Percentiles rank a stretch among this genome's conserved stretches.
Conservation (phyloP, 1,140 invertebrate genomes). For the Diplogasteroides magnus region DNA sequence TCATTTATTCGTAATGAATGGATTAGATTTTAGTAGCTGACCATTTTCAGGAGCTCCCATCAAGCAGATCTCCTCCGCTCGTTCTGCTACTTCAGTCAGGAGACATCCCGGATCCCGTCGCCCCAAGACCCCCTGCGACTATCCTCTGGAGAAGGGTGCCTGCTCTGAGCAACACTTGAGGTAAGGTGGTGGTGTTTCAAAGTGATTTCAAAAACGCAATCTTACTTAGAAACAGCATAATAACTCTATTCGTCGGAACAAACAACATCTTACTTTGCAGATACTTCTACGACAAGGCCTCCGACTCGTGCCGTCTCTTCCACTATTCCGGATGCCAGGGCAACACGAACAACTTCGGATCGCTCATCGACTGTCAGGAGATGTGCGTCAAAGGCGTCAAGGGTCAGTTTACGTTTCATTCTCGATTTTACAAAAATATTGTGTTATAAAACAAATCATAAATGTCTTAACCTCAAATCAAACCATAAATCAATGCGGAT, state of each 20-base stretch:
- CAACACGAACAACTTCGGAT: conserved; percentile 56
- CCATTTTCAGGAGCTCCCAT: conserved; percentile 28
- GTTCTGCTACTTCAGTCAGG: background rate
- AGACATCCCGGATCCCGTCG: background rate
- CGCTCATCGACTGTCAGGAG: conserved; percentile 70
- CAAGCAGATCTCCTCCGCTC: conserved; percentile 18
- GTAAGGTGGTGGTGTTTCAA: too few species aligned
- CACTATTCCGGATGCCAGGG: conserved; percentile 52
- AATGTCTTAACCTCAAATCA: too few species aligned
- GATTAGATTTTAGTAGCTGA: conserved; percentile 15
- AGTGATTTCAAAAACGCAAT: too few species aligned
- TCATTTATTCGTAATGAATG: conserved; percentile 10
- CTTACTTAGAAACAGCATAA: too few species aligned
- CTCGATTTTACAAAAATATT: too few species aligned
- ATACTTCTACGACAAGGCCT: conserved; percentile 48
- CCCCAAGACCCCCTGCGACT: conserved; percentile 41
- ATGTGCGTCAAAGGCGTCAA: conserved; percentile 61
- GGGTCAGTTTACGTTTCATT: too few species aligned
- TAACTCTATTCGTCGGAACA: background rate
- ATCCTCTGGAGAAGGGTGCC: conserved; percentile 37
- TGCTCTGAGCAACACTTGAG: conserved; percentile 39
- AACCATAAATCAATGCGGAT: too few species aligned
- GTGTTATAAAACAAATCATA: too few species aligned
- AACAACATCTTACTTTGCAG: conserved; percentile 18
- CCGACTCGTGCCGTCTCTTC: conserved; percentile 50